Evolutionary conservation across 2,113 vertebrate species (phyloP).

Genomic region (Clupea harengus): DNA sequence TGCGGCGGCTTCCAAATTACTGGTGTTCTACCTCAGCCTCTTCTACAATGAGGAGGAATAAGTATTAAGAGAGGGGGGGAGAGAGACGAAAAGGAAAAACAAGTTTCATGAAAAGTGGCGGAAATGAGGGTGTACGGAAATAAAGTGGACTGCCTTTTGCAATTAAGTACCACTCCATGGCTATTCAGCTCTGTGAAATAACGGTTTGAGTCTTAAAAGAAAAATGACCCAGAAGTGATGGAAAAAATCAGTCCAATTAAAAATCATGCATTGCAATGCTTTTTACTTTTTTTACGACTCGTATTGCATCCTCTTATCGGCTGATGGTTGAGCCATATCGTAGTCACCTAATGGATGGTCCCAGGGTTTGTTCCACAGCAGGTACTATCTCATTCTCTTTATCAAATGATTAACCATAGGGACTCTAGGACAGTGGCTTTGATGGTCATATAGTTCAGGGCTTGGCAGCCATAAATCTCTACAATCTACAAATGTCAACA

Average conservation of each 20-base stretch:
- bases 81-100: background rate
- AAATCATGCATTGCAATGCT: background rate
- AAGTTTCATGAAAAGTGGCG: background rate
- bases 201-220: background rate
- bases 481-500: background rate
- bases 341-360: background rate
- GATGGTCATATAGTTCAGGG: background rate
- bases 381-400: background rate
- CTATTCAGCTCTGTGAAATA: background rate
- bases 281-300: background rate
- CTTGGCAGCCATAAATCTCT: background rate
- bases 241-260: background rate
- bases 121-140: background rate
- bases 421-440: background rate
- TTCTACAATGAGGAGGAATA: background rate
- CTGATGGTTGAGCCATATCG: background rate
- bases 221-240: background rate
- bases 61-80: background rate
- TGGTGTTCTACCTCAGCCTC: background rate
- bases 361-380: background rate
- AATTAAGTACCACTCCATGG: background rate
- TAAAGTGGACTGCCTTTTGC: background rate
- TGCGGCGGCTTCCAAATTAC: slow-evolving; percentile 58
- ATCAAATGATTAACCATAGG: slow-evolving; percentile 5
- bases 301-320: background rate